phyloP scores from a whole-genome alignment of 2,797 vertebrate genomes.

The Limnodromus scolopaceus region DNA sequence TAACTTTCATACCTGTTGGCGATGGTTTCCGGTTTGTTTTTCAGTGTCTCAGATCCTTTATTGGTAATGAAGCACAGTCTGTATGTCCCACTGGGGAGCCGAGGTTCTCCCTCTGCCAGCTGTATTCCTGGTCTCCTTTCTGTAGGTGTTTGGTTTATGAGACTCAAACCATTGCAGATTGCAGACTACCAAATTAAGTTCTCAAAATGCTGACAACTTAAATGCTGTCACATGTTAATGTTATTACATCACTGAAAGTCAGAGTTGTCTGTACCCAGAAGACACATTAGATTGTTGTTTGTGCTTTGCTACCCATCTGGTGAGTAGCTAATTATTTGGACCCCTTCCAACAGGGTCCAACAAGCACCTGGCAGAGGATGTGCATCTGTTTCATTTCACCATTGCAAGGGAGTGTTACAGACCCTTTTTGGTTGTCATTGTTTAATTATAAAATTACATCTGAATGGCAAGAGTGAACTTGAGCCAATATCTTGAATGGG shows the following conservation, averaged over 20 bases:
- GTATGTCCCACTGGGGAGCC: neutral
- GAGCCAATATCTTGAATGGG: neutral
- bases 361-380: conserved; percentile 40
- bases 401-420: neutral
- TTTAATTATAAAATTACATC: conserved; percentile 14
- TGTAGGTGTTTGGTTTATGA: conserved; percentile 8
- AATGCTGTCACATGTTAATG: conserved; percentile 50
- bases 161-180: conserved; percentile 7
- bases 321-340: conserved; percentile 61
- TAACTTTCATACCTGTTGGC: neutral
- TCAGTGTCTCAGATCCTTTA: neutral
- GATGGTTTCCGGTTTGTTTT: neutral
- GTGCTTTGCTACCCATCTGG: conserved; percentile 61
- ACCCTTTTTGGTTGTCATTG: neutral
- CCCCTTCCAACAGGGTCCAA: conserved; percentile 23
- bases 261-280: conserved; percentile 40
- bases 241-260: conserved; percentile 42
- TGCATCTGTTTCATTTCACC: conserved; percentile 29
- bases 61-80: neutral
- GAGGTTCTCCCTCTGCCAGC: neutral
- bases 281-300: conserved; percentile 38
- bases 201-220: conserved; percentile 31
- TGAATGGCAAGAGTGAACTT: neutral
- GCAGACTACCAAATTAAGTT: conserved; percentile 15
- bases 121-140: neutral